Base-by-base conservation (phyloP, 2,113 vertebrate species). In the Romanogobio albipinnatus region DNA sequence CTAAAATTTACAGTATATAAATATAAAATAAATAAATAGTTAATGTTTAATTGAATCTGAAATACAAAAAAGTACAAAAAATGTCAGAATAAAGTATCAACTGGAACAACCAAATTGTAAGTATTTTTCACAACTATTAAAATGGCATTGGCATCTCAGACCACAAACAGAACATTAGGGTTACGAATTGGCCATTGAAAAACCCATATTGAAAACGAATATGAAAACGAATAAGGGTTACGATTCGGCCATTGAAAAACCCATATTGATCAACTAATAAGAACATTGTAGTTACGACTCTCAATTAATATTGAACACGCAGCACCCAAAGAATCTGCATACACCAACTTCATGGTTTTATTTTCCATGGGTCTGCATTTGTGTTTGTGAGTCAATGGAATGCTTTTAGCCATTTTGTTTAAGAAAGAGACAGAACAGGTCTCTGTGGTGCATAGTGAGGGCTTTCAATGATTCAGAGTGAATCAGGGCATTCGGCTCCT, bases 391-490 rank as follows among this genome's bases (percentile, higher is more conserved):
- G 24, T 51, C 45, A 53, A 9, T 53, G 15, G 24, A 58, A 59
- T 59, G 53, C 49, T 75, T 43, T 59, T 74, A 24, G 43, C 4
- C 62, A 29, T 78, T 85, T 36, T 70, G 61, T 77, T 36, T 75
- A 26, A 29, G 64, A 58, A 53, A 71, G 49, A 71, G 49, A 39
- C 15, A 51, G 24, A 76, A 49, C 24, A 82, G 61, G 53, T 47
- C 14, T 76, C 19, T 76, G 33, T 29, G 43, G 51, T 83, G 24
- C 43, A 47, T 56, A 39, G 61, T 49, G 78, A 81, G n/a, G 24
- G 43, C 45, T 68, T 59, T 64, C 39, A 49, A 66, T 81, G 61
- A 81, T 68, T 81, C 43, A 80, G 58, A 80, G 59, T 64, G 77
- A 80, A 66, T 80, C 79, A 79, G n/a, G 77, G 58, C 77, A 62